Evolutionary conservation across 2,113 vertebrate genomes (phyloP), one percentile per base, ranked within the genome.

Genomic region (Tenrec ecaudatus): DNA sequence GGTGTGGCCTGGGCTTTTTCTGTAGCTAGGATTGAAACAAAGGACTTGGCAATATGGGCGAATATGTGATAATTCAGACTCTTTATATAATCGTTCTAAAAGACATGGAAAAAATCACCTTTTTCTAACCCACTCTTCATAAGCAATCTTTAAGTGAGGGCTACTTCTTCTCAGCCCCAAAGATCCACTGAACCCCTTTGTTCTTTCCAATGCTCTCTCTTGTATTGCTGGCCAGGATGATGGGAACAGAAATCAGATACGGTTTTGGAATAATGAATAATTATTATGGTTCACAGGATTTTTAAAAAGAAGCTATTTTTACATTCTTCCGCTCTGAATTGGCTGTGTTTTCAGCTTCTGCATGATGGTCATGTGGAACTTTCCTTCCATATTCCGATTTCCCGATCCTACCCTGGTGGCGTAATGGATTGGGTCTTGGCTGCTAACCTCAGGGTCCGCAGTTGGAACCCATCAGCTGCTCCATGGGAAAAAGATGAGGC

Each of bases 41-140:
- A 93, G 66, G 57, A 64, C 87, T 91, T 80, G 81, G 62, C 38
- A 40, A 33, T 82, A 66, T 53, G 19, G 9, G 23, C 79, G 20
- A 78, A 20, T 60, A 76, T 76, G 20, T 78, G 73, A 83, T 79
- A 94, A 83, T 83, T 57, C n/a, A 92, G 62, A 84, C 53, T 40
- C 53, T 40, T 78, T 79, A 31, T 11, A 43, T 92, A 62, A 29
- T 64, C 78, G 47, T 60, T 88, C 66, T 17, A 78, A 81, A 79
- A 47, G 62, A 73, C 43, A 85, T 33, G 22, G 60, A 69, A 33
- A 92, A n/a, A 64, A 58, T 73, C 36, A 64, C 82, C 77, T 71
- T 1, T n/a, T 33, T 85, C 64, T 43, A 77, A 22, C 31, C 83
- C 8, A 83, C 10, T 87, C 80, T 91, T 77, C 25, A 66, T 82